Conservation (phyloP, 2,797 vertebrate genomes). For the Myiothlypis coronata region DNA sequence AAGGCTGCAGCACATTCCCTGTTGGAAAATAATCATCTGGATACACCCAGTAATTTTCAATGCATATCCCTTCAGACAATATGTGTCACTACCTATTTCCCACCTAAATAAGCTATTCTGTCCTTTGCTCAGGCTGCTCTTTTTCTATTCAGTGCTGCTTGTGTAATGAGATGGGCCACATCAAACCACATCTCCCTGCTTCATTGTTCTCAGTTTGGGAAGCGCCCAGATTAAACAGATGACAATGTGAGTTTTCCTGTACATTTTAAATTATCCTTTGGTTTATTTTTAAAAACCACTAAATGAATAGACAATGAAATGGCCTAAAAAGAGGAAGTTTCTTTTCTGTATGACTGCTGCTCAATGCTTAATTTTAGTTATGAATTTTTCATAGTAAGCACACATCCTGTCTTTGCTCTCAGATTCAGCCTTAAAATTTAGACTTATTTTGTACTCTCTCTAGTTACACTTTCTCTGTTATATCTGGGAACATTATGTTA, state of each 20-base stretch:
- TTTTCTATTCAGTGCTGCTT: not conserved
- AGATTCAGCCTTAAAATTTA: not conserved
- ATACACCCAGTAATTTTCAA: not conserved
- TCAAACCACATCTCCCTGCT: rapidly evolving
- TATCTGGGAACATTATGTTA: not conserved
- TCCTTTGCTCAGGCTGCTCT: not conserved
- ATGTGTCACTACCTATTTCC: not conserved
- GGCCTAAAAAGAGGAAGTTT: not conserved
- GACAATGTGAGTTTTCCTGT: not conserved
- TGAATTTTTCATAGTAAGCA: not conserved
- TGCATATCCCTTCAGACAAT: not conserved
- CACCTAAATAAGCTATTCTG: not conserved
- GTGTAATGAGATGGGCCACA: not conserved
- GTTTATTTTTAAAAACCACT: not conserved
- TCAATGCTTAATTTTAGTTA: not conserved
- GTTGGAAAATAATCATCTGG: not conserved
- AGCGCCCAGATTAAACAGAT: not conserved
- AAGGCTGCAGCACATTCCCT: not conserved
- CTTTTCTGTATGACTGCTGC: not conserved
- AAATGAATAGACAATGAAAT: not conserved
- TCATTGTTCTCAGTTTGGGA: not conserved
- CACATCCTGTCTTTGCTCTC: not conserved
- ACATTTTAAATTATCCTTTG: not conserved
- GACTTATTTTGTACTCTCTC: not conserved
- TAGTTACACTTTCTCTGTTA: not conserved